Evolutionary conservation across 2,797 vertebrate species (phyloP), one percentile per base, ranked within the genome.

Genomic region (Leptodactylus fallax): DNA sequence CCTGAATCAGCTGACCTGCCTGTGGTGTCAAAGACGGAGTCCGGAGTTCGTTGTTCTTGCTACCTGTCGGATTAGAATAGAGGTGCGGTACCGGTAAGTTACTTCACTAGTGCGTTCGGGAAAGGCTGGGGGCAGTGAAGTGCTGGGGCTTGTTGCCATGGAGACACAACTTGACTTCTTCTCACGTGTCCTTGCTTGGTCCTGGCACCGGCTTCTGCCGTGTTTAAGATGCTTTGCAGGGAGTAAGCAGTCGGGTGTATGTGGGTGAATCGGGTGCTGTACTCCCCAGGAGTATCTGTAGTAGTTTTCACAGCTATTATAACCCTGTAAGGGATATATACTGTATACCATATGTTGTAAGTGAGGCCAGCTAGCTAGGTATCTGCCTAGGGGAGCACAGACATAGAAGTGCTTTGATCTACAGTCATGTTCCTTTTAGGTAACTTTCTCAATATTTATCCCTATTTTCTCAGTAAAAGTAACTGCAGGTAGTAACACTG

Each of bases 1-100:
- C 51, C 6, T 9, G 25, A 65, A 63, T 88, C 87, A 88, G 61
- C 87, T 88, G 87, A 88, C 81, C 61, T 71, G 6, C 36, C 19
- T 17, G 61, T 60, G 17, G 58, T 72, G 58, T 69, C 49, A 51
- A 36, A 84, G 53, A 81, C 61, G 79, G 53, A 71, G 80, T 49
- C 53, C 23, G 3, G 11, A 16, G 23, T 6, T 79, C 61, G 21
- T 60, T 71, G 61, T 88, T 61, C 61, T 79, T 27, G 4, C 11
- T 84, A 23, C 16, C 61, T 58, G 58, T 4, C 14, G 71, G 71
- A 19, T 19, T 17, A 13, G 61, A 6, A 16, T 47, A n/a, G 17
- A 25, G 3, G 2, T 16, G 51, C 14, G 55, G 53, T 14, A 5
- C 25, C 53, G 87, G 87, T 84, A 51, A 84, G 87, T 69, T 51